Evolutionary conservation across 2,113 vertebrate genomes (phyloP), one percentile per base, ranked within the genome.

Genomic region (Panthera tigris): DNA sequence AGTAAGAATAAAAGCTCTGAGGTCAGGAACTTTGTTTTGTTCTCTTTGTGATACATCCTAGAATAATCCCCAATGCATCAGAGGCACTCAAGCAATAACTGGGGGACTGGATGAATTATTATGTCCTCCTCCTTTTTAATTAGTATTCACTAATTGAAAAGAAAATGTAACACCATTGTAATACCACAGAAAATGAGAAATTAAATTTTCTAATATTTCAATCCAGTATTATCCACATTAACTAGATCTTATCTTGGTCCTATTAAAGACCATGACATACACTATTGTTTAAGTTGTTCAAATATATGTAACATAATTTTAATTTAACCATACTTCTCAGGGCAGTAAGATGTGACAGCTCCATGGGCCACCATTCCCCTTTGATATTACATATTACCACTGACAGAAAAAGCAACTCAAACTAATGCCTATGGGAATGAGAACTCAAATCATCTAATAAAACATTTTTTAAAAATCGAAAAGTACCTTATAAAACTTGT

Each of bases 401-500:
- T 55, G 61, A 80, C n/a, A 31, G 45, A 61, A 66, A 91, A 68
- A 76, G 36, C 33, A 90, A 79, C 48, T 76, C 50, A 94, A 82
- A 81, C 6, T 14, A 45, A 95, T 21, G 31, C 29, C 29, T 39
- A 23, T n/a, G 19, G 18, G 31, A 87, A 84, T 1, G 8, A 74
- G 33, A 94, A 80, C 29, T 83, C 69, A 48, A 71, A 55, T 36
- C n/a, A 61, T 10, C 16, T 50, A 73, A 79, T 39, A n/a, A 71
- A 80, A 52, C 50, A 14, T 23, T 65, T 66, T n/a, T 45, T 18
- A 12, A 36, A 41, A 68, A 57, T 50, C 29, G 23, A 25, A 23
- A 92, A 63, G 19, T 98, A 99, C 99, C 99, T 99, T 99, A 99
- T 99, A 95, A 99, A 99, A 98, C 99, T 99, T 97, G 99, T 99